phyloP scores from a whole-genome alignment of 2,113 vertebrate genomes.

The Ellobius talpinus region DNA sequence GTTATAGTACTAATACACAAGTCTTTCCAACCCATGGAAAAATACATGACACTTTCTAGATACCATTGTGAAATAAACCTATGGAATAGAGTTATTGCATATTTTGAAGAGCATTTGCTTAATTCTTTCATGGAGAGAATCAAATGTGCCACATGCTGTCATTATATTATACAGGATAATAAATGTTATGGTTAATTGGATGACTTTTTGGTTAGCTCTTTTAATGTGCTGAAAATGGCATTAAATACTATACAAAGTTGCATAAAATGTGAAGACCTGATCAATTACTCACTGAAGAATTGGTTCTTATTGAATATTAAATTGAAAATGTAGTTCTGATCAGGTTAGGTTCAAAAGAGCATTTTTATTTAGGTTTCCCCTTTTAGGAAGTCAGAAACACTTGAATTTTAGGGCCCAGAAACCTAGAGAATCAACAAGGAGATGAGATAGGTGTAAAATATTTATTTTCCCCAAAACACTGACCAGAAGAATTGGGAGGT shows the following conservation, averaged over 20 bases:
- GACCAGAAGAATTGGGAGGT: neutral
- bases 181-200: neutral
- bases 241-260: neutral
- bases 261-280: neutral
- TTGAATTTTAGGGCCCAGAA: neutral
- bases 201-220: neutral
- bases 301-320: neutral
- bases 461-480: neutral
- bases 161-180: neutral
- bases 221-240: neutral
- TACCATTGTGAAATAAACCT: neutral
- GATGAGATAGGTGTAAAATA: neutral
- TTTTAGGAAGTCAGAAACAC: neutral
- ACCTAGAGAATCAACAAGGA: neutral
- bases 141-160: neutral
- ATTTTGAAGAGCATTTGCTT: neutral
- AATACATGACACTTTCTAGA: neutral
- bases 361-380: neutral
- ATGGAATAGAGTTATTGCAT: neutral
- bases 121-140: neutral
- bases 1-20: neutral
- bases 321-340: neutral
- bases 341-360: neutral
- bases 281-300: neutral
- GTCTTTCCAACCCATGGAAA: neutral